Base-by-base conservation (phyloP, 2,113 vertebrate species). In the Syngnathus typhle region DNA sequence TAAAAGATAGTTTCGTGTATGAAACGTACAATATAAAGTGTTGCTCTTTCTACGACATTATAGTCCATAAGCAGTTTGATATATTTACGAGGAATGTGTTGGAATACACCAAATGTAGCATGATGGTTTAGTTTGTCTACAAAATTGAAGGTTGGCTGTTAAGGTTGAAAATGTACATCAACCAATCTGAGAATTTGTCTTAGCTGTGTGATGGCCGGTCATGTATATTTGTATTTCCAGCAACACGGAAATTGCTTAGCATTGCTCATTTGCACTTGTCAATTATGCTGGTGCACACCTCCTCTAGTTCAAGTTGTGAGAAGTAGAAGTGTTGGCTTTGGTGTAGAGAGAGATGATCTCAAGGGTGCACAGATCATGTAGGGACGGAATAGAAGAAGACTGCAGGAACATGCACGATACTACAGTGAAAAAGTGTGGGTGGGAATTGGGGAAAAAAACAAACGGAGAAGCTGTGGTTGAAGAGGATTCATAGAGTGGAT, bases 311-410 rank as follows among this genome's bases (percentile, higher is more conserved):
- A 36, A 37, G 4, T 65, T 73, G 64, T 74, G 44, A 61, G 56
- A 71, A 76, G n/a, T 56, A 59, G 80, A 81, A 88, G 76, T 90
- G 76, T 84, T 81, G 67, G 69, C 76, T 87, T 78, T 82, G 85
- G 84, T 91, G 89, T 70, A 79, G 77, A n/a, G 63, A 80, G 72
- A 82, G 32, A 61, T n/a, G 19, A 37, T 80, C 83, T 75, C 80
- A 60, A 49, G 60, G 76, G 82, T 79, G 62, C 43, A 59, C 38
- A 47, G 18, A 11, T 69, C 68, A 70, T 79, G 43, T 47, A 47
- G 76, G 67, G 72, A 76, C 70, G 27, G 54, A 63, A 56, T 15
- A 64, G 65, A 46, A 15, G 13, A 46, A 46, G 44, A 46, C 52
- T 51, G 56, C 44, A 39, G 32, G 44, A 13, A 46, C 11, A 39